A percentile compares a stretch with the other conserved stretches of the same genome.
Evolutionary conservation across 2,888 invertebrate genomes (phyloP).

Genomic region (Lasioglossum oenotherae): DNA sequence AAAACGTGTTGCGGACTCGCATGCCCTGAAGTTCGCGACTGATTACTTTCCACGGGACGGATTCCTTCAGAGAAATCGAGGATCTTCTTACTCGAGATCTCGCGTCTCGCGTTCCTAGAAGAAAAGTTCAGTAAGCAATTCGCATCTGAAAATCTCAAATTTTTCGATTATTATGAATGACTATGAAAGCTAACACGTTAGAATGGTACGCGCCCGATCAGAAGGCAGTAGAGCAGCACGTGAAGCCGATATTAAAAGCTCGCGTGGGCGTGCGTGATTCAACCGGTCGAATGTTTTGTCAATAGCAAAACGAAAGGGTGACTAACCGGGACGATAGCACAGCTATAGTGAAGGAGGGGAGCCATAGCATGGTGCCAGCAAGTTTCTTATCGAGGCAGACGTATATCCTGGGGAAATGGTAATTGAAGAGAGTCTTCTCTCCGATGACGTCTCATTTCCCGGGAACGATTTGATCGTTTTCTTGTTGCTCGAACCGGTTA

Average conservation of each 20-base stretch:
- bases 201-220: no score
- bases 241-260: background rate
- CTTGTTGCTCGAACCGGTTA: slow-evolving; percentile 18
- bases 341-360: background rate
- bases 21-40: slow-evolving; percentile 41
- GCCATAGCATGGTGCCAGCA: background rate
- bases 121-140: no score
- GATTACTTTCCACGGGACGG: slow-evolving; percentile 42
- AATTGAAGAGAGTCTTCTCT: slow-evolving; percentile 3
- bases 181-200: no score
- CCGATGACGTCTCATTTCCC: slow-evolving; percentile 22
- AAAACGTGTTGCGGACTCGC: slow-evolving; percentile 5
- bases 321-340: background rate
- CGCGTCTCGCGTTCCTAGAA: background rate
- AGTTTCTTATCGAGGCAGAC: background rate
- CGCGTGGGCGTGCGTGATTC: slow-evolving; percentile 30
- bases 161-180: no score
- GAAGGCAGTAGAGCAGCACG: slow-evolving; percentile 3
- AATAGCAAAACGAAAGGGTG: slow-evolving; percentile 25
- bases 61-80: slow-evolving; percentile 72
- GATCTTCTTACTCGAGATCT: slow-evolving; percentile 32
- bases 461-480: slow-evolving; percentile 13
- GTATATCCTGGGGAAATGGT: background rate
- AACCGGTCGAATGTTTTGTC: slow-evolving; percentile 40
- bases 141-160: no score